These are phyloP conservation scores for Trichogramma evanescens DNA, from an alignment of 2,888 invertebrate species.

Conservation along the genomic window DNA sequence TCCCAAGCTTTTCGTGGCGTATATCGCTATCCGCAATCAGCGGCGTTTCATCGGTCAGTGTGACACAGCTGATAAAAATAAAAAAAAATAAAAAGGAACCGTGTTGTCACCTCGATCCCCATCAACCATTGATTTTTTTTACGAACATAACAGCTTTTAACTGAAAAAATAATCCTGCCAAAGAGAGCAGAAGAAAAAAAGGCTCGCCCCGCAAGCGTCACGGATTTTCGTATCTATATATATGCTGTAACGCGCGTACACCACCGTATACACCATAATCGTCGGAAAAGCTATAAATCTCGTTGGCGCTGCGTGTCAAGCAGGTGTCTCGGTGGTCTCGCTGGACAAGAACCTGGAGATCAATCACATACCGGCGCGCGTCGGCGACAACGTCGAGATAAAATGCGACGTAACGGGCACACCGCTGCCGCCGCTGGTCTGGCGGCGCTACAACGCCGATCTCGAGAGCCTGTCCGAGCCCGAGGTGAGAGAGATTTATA, in stretches of 20 bases:
- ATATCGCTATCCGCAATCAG: too few relatives aligned
- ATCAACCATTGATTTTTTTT: too few relatives aligned
- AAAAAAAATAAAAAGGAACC: too few relatives aligned
- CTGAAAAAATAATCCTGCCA: too few relatives aligned
- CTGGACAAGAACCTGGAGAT: constrained; percentile 66
- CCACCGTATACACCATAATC: background rate
- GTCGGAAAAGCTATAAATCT: constrained; percentile 7
- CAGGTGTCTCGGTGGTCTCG: constrained; percentile 65
- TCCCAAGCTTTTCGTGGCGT: too few relatives aligned
- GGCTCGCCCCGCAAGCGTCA: background rate
- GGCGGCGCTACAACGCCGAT: constrained; percentile 63
- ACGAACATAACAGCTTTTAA: too few relatives aligned
- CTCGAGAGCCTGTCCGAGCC: constrained; percentile 57
- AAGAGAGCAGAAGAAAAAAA: too few relatives aligned
- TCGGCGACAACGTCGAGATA: constrained; percentile 71
- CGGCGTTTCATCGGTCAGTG: too few relatives aligned
- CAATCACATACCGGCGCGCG: constrained; percentile 63
- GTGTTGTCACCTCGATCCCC: too few relatives aligned
- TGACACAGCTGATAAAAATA: too few relatives aligned
- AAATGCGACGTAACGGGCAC: constrained; percentile 69
- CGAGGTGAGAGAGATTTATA: constrained; percentile 41
- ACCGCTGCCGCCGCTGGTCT: constrained; percentile 63
- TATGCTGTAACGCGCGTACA: background rate
- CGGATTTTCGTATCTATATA: background rate
- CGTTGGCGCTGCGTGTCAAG: background rate